Conservation (phyloP, 2,888 invertebrate species). For the Eledone cirrhosa region DNA sequence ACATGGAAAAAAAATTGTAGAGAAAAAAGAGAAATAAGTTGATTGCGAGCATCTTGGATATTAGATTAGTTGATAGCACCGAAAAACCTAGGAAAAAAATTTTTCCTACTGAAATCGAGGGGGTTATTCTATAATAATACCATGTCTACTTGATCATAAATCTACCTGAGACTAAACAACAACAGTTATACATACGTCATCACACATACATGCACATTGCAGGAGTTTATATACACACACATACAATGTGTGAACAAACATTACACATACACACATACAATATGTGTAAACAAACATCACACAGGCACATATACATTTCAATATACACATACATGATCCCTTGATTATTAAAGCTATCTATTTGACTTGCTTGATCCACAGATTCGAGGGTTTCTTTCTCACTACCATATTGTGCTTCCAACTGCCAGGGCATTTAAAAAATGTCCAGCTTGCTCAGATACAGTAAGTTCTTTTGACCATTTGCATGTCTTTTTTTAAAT, state of each 20-base stretch:
- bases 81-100: too few relatives aligned
- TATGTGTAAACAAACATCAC: background rate
- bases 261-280: background rate
- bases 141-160: too few relatives aligned
- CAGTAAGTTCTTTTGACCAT: constrained; percentile 54
- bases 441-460: constrained; percentile 89
- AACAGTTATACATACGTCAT: background rate
- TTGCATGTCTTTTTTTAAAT: too few relatives aligned
- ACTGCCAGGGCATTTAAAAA: constrained; percentile 86
- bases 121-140: too few relatives aligned
- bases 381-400: constrained; percentile 88
- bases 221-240: background rate
- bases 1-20: too few relatives aligned
- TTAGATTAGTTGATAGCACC: background rate
- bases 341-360: background rate
- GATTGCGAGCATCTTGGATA: too few relatives aligned
- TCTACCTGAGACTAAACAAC: too few relatives aligned
- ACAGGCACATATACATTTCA: background rate
- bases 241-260: background rate
- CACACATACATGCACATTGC: background rate
- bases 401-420: constrained; percentile 83
- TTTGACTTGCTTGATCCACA: constrained; percentile 67
- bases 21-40: too few relatives aligned
- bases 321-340: too few relatives aligned
- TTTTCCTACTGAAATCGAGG: too few relatives aligned